These are phyloP conservation scores for Notodonta dromedarius DNA, from an alignment of 2,888 invertebrate genomes.

Conservation along the genomic window DNA sequence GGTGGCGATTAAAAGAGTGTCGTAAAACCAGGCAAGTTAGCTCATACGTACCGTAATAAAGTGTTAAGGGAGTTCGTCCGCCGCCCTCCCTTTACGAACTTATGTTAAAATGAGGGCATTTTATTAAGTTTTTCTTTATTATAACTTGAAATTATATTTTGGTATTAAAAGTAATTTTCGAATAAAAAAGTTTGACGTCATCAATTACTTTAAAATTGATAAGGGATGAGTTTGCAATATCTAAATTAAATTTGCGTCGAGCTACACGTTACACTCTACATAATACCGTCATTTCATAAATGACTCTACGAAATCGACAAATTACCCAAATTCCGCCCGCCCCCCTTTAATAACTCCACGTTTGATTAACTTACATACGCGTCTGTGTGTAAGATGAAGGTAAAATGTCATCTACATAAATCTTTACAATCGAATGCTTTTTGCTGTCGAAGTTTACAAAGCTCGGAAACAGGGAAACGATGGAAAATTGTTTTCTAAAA, in stretches of 20 bases:
- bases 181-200: background rate
- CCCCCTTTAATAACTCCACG: constrained; percentile 54
- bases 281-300: constrained; percentile 12
- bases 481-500: constrained; percentile 48
- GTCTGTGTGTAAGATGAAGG: constrained; percentile 29
- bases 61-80: constrained; percentile 55
- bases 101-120: constrained; percentile 24
- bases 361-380: constrained; percentile 54
- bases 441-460: constrained; percentile 32
- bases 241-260: constrained; percentile 6
- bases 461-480: constrained; percentile 30
- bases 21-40: constrained; percentile 66
- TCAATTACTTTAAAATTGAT: constrained; percentile 7
- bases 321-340: constrained; percentile 51
- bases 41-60: constrained; percentile 64
- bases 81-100: constrained; percentile 38
- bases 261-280: constrained; percentile 4
- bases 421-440: constrained; percentile 31
- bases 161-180: too few relatives aligned
- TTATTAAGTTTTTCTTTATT: constrained; percentile 19
- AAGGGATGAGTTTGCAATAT: constrained; percentile 6
- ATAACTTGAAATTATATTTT: too few relatives aligned
- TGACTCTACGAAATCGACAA: constrained; percentile 43
- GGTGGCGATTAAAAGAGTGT: constrained; percentile 66
- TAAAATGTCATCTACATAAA: constrained; percentile 40